phyloP scores from a whole-genome alignment of 2,113 vertebrate species.

The Astatotilapia flaviijosephi region DNA sequence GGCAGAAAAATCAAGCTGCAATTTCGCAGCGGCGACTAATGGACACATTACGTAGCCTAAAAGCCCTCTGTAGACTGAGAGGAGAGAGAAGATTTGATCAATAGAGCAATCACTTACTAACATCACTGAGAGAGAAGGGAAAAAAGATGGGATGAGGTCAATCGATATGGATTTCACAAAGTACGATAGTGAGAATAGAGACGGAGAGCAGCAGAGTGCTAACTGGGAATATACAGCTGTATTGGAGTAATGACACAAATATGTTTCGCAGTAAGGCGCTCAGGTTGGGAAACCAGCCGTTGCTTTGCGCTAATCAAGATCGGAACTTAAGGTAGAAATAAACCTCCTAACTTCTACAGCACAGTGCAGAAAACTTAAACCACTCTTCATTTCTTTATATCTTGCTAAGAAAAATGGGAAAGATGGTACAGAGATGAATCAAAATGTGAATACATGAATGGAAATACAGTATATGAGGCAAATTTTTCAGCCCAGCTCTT shows the following conservation, averaged over 20 bases:
- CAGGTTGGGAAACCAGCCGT: not conserved
- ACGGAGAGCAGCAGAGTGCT: not conserved
- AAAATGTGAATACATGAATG: accelerated
- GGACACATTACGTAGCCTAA: not conserved
- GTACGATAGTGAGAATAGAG: not conserved
- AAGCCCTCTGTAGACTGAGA: not conserved
- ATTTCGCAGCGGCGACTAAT: not conserved
- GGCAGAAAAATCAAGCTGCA: not conserved
- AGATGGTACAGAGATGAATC: not conserved
- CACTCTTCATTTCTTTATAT: not conserved
- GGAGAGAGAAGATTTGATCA: not conserved
- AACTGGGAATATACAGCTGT: not conserved
- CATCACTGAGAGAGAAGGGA: not conserved
- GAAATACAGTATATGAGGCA: not conserved
- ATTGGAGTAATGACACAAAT: not conserved
- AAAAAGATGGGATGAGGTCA: not conserved
- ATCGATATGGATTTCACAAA: not conserved
- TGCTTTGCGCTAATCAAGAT: not conserved
- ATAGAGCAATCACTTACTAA: conserved; percentile 2
- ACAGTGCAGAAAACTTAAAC: not conserved
- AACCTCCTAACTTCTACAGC: not conserved
- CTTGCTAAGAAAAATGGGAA: not conserved
- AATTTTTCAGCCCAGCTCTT: not conserved
- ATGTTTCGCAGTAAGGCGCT: not conserved
- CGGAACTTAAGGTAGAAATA: accelerated